phyloP scores from a whole-genome alignment of 2,797 vertebrate genomes.

The Fratercula arctica region DNA sequence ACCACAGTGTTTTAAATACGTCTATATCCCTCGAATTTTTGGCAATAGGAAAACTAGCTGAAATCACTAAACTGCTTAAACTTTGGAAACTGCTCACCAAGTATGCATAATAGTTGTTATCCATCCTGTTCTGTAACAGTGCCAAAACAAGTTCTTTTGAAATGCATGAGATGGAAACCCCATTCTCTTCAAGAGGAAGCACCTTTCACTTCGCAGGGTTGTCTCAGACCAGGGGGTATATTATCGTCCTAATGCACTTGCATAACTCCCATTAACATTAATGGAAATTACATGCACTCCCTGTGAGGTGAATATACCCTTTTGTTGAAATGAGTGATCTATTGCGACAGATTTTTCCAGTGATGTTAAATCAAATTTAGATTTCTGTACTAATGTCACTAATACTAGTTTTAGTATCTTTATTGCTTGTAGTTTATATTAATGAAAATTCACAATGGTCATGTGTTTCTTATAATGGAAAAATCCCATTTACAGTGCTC shows the following conservation, averaged over 20 bases:
- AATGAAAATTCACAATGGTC: background rate
- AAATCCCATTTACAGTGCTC: background rate
- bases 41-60: background rate
- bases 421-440: background rate
- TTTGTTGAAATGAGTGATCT: slow-evolving; percentile 28
- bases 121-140: background rate
- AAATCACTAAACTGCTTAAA: background rate
- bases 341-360: slow-evolving; percentile 36
- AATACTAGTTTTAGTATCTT: background rate
- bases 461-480: background rate
- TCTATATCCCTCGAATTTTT: background rate
- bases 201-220: slow-evolving; percentile 31
- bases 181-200: slow-evolving; percentile 21
- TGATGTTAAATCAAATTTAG: background rate
- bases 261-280: slow-evolving; percentile 61
- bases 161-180: slow-evolving; percentile 30
- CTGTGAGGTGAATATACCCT: slow-evolving; percentile 29
- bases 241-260: slow-evolving; percentile 64
- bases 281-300: slow-evolving; percentile 35
- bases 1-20: background rate
- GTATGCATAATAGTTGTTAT: background rate
- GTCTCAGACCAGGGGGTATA: slow-evolving; percentile 33
- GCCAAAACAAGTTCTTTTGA: slow-evolving; percentile 39
- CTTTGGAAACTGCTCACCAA: background rate
- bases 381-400: background rate